Conservation (phyloP, 1,140 invertebrate genomes). For the Meloidogyne hapla region DNA sequence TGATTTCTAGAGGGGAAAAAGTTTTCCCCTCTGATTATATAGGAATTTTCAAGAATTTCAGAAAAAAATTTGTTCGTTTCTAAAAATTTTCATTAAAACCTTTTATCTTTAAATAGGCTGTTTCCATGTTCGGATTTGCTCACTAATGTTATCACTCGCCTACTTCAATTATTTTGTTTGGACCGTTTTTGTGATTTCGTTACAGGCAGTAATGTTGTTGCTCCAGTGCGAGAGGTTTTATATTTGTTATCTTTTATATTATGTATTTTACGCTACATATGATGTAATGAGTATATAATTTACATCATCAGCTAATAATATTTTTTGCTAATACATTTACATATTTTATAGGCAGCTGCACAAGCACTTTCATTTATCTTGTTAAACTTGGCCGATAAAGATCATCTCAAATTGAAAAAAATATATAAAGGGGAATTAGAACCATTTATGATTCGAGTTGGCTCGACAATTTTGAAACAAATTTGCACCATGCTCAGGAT, state of each 20-base stretch:
- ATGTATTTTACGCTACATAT: too few species aligned
- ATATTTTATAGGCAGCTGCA: constrained; percentile 40
- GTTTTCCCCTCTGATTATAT: too few species aligned
- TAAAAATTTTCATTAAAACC: too few species aligned
- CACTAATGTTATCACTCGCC: background rate
- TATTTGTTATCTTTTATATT: background rate
- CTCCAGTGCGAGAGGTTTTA: constrained; percentile 43
- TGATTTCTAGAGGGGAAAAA: too few species aligned
- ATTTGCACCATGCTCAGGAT: constrained; percentile 28
- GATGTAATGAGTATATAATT: too few species aligned
- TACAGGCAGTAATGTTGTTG: constrained; percentile 55
- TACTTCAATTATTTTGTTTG: constrained; percentile 40
- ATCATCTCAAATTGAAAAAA: background rate
- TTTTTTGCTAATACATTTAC: too few species aligned
- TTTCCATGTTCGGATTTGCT: background rate
- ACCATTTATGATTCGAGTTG: background rate
- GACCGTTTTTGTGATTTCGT: constrained; percentile 56
- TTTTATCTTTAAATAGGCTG: constrained; percentile 4
- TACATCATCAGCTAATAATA: too few species aligned
- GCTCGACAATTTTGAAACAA: constrained; percentile 7
- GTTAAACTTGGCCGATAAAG: constrained; percentile 20
- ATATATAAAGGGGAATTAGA: background rate
- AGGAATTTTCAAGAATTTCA: too few species aligned
- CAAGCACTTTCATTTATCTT: constrained; percentile 42
- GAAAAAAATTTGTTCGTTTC: too few species aligned